Conservation (phyloP, 2,113 vertebrate species). For the Balaeniceps rex region DNA sequence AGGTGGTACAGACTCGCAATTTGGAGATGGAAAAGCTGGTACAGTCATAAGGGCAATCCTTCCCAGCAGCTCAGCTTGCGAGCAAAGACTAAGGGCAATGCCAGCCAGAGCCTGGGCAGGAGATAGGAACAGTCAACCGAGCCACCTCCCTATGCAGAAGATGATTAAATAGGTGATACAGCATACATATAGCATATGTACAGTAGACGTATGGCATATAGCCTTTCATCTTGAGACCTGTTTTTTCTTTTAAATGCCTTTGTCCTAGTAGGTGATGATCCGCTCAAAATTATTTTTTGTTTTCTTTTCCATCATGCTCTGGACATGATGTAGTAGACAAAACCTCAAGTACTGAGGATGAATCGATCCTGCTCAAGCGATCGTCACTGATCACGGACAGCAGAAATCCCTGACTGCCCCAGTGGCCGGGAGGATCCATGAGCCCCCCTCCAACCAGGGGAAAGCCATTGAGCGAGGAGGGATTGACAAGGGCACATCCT, state of each 20-base stretch:
- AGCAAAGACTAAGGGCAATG: neutral
- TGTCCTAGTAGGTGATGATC: neutral
- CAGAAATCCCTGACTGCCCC: neutral
- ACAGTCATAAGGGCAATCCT: neutral
- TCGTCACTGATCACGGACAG: rapidly evolving
- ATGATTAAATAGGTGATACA: neutral
- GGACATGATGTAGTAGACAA: neutral
- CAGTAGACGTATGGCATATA: rapidly evolving
- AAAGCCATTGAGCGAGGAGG: neutral
- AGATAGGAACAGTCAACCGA: rapidly evolving
- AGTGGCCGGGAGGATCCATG: neutral
- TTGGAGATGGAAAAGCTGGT: neutral
- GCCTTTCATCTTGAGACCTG: neutral
- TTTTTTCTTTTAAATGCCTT: neutral
- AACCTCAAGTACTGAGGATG: neutral
- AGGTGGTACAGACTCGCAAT: neutral
- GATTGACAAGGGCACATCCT: neutral
- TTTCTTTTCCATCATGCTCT: neutral
- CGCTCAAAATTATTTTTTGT: neutral
- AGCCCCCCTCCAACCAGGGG: neutral
- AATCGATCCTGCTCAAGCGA: neutral
- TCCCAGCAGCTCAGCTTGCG: neutral
- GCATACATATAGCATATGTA: no score
- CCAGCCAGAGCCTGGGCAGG: neutral
- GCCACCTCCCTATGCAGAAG: neutral